Percentiles rank a stretch among this genome's conserved stretches.
These are phyloP conservation scores for Brachystomella parvula DNA, from an alignment of 1,140 invertebrate species.

Conservation along the genomic window DNA sequence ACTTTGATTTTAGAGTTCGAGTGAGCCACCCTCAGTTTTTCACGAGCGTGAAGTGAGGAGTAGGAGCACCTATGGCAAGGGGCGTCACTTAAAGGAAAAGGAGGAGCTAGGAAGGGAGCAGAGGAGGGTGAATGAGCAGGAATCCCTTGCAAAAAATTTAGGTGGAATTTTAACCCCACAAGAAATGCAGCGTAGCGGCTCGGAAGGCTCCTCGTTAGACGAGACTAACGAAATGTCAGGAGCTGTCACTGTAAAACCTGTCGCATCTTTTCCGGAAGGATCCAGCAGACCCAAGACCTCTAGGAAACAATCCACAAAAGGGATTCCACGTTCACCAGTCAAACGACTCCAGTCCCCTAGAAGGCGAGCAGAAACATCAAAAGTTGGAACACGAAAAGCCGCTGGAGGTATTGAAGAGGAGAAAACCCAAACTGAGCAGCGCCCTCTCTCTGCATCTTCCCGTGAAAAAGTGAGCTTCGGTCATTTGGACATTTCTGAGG, in stretches of 20 bases:
- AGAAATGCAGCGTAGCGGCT: too few species aligned
- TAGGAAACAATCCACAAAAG: background rate
- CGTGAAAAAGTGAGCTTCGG: conserved; percentile 16
- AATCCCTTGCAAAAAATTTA: too few species aligned
- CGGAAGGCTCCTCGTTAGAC: too few species aligned
- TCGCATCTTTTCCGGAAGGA: background rate
- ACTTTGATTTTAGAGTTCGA: too few species aligned
- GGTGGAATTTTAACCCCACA: too few species aligned
- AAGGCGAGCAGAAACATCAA: background rate
- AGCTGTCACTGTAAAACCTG: background rate
- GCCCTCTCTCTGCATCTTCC: background rate
- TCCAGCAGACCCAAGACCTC: background rate
- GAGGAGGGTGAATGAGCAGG: too few species aligned
- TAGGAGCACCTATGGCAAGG: too few species aligned
- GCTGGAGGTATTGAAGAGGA: background rate
- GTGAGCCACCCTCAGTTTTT: too few species aligned
- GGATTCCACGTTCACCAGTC: background rate
- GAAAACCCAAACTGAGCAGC: background rate
- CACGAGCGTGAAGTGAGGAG: too few species aligned
- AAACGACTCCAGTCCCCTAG: background rate
- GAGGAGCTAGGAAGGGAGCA: too few species aligned
- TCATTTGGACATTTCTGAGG: conserved; percentile 26
- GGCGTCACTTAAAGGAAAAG: too few species aligned
- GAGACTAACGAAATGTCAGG: too few species aligned
- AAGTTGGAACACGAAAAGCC: background rate